phyloP scores from a whole-genome alignment of 2,113 vertebrate species.

The Xiphorhynchus elegans region DNA sequence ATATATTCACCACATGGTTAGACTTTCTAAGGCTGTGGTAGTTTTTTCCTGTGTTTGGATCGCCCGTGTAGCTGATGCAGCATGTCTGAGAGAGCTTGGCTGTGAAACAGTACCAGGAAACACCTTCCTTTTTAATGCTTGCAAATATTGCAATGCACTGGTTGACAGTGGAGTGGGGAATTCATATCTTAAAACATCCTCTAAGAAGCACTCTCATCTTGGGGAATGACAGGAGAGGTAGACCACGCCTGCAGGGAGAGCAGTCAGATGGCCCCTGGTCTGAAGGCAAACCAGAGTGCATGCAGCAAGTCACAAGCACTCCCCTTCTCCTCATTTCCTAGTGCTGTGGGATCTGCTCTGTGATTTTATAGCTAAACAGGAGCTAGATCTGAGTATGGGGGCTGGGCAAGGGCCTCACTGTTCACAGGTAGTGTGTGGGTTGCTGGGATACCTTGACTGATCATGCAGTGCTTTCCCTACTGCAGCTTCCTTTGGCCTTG shows the following conservation, averaged over 20 bases:
- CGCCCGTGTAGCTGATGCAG: neutral
- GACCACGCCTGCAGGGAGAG: neutral
- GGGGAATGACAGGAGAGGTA: neutral
- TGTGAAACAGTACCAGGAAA: neutral
- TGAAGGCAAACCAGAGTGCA: neutral
- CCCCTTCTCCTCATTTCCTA: neutral
- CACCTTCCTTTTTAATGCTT: neutral
- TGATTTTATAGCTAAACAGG: neutral
- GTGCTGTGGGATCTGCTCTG: neutral
- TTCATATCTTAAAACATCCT: neutral
- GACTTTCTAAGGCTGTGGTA: neutral
- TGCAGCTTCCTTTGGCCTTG: neutral
- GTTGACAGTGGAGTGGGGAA: neutral
- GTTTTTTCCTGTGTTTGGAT: neutral
- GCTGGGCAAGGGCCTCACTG: neutral
- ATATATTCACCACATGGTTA: neutral
- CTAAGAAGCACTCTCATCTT: neutral
- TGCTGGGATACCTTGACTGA: neutral
- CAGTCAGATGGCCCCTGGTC: neutral
- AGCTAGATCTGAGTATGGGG: neutral
- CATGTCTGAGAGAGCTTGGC: fast-evolving
- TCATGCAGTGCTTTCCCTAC: fast-evolving
- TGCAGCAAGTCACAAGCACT: neutral
- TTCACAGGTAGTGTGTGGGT: neutral
- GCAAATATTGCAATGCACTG: neutral